phyloP scores from a whole-genome alignment of 1,140 invertebrate species.

The Episyrphus balteatus region DNA sequence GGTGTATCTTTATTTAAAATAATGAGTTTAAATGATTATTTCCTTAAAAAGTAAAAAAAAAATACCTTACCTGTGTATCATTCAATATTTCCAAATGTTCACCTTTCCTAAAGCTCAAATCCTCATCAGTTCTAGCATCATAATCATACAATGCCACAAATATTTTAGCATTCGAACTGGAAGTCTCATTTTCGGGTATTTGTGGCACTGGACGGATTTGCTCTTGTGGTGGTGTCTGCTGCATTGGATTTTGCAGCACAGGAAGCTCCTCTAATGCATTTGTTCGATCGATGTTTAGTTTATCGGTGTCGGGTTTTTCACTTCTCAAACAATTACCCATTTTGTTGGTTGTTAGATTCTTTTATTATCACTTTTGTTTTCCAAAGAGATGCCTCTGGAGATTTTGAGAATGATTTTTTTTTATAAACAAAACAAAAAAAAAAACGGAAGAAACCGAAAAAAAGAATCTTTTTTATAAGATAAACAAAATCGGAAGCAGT shows the following conservation, averaged over 20 bases:
- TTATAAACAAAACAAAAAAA: too few species aligned
- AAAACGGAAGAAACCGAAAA: too few species aligned
- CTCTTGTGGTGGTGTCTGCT: conserved; percentile 25
- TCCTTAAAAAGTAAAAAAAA: neutral
- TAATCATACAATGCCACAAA: conserved; percentile 98
- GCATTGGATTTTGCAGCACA: conserved; percentile 22
- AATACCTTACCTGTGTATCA: conserved; percentile 67
- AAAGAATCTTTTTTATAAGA: too few species aligned
- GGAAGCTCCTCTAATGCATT: conserved; percentile 23
- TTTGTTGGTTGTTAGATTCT: neutral
- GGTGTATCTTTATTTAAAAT: too few species aligned
- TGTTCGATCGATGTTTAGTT: conserved; percentile 19
- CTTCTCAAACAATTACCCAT: conserved; percentile 36
- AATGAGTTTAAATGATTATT: too few species aligned
- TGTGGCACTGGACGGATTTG: conserved; percentile 38
- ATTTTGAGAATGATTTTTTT: too few species aligned
- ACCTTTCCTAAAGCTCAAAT: conserved; percentile 95
- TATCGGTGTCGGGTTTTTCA: conserved; percentile 29
- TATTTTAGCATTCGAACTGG: conserved; percentile 65
- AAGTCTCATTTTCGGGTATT: conserved; percentile 49
- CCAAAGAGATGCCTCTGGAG: too few species aligned
- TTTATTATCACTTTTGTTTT: too few species aligned
- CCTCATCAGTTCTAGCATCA: conserved; percentile 96
- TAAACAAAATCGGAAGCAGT: too few species aligned
- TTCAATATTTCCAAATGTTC: conserved; percentile 97